Percentiles rank a stretch among this genome's conserved stretches.
Conservation (phyloP, 2,888 invertebrate genomes). For the Amblyjoppa proteus region DNA sequence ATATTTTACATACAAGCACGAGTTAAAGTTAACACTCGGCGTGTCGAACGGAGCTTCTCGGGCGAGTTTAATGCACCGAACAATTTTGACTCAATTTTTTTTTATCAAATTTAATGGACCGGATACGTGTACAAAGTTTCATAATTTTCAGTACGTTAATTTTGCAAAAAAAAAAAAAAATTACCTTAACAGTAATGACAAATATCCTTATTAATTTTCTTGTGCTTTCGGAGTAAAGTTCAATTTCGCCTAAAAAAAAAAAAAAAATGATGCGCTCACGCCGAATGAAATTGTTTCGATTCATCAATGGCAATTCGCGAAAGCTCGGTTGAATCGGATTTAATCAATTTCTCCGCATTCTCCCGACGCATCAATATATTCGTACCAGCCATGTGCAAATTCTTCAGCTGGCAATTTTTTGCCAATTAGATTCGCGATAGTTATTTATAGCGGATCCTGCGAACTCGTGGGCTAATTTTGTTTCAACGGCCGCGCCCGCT, state of each 20-base stretch:
- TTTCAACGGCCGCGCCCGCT: neutral
- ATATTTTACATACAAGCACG: neutral
- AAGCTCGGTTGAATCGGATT: neutral
- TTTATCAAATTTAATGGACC: too few species aligned
- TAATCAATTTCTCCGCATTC: neutral
- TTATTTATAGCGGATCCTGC: neutral
- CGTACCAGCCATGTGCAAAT: neutral
- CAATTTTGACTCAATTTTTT: too few species aligned
- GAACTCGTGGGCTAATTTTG: neutral
- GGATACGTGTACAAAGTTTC: too few species aligned
- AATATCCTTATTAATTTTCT: too few species aligned
- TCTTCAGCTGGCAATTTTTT: constrained; percentile 2
- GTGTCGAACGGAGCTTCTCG: neutral
- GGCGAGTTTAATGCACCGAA: neutral
- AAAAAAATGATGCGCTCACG: too few species aligned
- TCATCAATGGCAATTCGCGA: neutral
- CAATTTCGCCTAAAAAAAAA: too few species aligned
- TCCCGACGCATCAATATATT: neutral
- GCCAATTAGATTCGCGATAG: constrained; percentile 14
- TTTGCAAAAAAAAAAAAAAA: too few species aligned
- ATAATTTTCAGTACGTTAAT: too few species aligned
- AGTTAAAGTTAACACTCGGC: neutral
- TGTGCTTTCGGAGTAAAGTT: too few species aligned
- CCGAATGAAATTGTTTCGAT: neutral
- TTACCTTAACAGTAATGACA: too few species aligned